These are phyloP conservation scores for Propithecus coquereli DNA, from an alignment of 2,113 vertebrate species.

Conservation along the genomic window DNA sequence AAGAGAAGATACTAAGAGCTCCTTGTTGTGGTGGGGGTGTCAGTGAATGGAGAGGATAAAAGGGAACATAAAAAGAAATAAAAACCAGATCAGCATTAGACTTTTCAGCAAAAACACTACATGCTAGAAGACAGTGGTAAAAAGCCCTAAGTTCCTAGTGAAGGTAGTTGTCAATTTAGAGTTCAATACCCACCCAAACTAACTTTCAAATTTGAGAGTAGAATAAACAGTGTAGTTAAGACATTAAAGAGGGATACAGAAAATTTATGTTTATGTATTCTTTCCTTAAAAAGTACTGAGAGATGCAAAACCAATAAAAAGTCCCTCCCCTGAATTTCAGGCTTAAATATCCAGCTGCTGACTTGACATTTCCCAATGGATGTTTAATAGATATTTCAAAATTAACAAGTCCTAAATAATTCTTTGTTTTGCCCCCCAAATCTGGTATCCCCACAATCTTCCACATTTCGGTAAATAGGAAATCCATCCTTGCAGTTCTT, in stretches of 20 bases:
- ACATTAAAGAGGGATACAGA: not conserved
- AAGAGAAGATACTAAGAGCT: not conserved
- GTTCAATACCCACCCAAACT: not conserved
- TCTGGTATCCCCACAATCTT: not conserved
- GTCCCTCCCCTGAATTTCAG: not conserved
- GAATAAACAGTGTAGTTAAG: not conserved
- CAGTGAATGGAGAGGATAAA: not conserved
- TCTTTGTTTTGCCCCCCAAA: not conserved
- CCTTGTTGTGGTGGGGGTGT: not conserved
- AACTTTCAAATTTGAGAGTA: not conserved
- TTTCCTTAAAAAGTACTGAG: not conserved
- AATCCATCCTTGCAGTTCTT: not conserved
- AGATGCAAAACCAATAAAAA: not conserved
- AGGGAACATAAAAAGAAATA: not conserved
- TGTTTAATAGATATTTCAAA: not conserved
- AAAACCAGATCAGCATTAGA: not conserved
- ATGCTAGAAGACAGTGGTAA: not conserved
- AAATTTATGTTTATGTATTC: not conserved
- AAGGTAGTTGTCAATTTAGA: not conserved
- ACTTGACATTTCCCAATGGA: not conserved
- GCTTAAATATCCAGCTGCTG: not conserved
- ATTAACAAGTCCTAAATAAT: not conserved
- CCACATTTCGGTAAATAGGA: not conserved
- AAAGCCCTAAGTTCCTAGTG: not conserved
- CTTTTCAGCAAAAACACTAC: not conserved